Conservation (phyloP, 2,797 vertebrate genomes). For the Podarcis siculus region DNA sequence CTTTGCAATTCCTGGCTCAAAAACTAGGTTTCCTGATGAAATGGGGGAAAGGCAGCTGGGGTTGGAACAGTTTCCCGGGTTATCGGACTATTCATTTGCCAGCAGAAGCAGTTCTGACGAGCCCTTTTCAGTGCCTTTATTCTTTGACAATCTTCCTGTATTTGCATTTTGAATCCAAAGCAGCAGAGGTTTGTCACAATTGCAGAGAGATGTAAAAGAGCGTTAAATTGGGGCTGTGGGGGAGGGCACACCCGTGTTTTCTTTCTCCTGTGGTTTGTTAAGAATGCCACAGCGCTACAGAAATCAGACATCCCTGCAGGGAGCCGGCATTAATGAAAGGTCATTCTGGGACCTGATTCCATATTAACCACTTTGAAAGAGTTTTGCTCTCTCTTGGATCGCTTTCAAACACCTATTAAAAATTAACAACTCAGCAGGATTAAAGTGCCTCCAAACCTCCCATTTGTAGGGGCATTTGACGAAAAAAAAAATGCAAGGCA, state of each 20-base stretch:
- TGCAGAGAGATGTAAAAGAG: neutral
- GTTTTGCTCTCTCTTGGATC: slow-evolving; percentile 1
- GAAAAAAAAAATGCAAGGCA: neutral
- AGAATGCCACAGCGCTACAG: neutral
- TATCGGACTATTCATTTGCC: too few relatives aligned
- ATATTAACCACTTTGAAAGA: slow-evolving; percentile 28
- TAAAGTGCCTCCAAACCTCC: neutral
- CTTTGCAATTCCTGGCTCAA: neutral
- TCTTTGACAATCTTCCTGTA: neutral
- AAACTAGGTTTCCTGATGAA: neutral
- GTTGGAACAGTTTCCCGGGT: too few relatives aligned
- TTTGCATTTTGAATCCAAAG: neutral
- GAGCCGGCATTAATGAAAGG: slow-evolving; percentile 10
- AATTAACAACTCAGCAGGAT: slow-evolving; percentile 9
- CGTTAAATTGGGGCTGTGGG: too few relatives aligned
- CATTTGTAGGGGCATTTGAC: neutral
- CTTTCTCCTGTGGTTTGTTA: slow-evolving; percentile 20
- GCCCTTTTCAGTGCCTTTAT: neutral
- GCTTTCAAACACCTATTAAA: slow-evolving; percentile 33
- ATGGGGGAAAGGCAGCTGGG: neutral
- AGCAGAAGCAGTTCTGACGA: neutral
- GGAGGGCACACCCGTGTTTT: neutral
- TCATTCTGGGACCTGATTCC: neutral
- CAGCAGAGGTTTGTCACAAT: neutral
- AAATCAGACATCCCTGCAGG: neutral